Conservation (phyloP, 2,888 invertebrate genomes). For the Auanema freiburgensis region DNA sequence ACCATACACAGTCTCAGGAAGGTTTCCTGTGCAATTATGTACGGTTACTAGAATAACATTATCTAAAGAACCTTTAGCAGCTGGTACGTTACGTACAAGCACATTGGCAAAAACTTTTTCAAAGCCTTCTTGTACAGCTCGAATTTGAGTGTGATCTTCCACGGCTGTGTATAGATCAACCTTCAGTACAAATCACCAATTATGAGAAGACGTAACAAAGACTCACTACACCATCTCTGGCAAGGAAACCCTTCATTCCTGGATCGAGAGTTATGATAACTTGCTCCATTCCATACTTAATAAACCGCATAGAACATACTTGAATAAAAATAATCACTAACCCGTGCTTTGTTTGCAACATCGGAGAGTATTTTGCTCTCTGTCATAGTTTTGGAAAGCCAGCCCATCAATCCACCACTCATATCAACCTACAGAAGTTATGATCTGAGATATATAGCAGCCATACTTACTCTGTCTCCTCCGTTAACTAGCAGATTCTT, state of each 20-base stretch:
- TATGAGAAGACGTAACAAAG: neutral
- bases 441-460: no score
- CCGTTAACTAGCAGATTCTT: no score
- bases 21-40: slow-evolving; percentile 7
- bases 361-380: slow-evolving; percentile 37
- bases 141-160: neutral
- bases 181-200: neutral
- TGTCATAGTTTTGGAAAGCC: slow-evolving; percentile 39
- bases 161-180: slow-evolving; percentile 12
- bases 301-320: neutral
- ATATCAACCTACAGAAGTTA: slow-evolving; percentile 26
- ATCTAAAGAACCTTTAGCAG: slow-evolving; percentile 9
- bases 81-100: slow-evolving; percentile 11
- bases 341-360: slow-evolving; percentile 40
- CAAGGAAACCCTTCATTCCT: slow-evolving; percentile 44
- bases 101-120: slow-evolving; percentile 18
- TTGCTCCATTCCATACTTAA: slow-evolving; percentile 36
- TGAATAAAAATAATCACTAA: neutral
- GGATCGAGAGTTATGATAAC: slow-evolving; percentile 46
- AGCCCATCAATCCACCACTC: slow-evolving; percentile 41
- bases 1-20: slow-evolving; percentile 26
- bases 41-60: neutral
- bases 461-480: no score
- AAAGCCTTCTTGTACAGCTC: slow-evolving; percentile 17
- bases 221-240: slow-evolving; percentile 33